Conservation (phyloP, 2,888 invertebrate species). For the Sympetrum striolatum region DNA sequence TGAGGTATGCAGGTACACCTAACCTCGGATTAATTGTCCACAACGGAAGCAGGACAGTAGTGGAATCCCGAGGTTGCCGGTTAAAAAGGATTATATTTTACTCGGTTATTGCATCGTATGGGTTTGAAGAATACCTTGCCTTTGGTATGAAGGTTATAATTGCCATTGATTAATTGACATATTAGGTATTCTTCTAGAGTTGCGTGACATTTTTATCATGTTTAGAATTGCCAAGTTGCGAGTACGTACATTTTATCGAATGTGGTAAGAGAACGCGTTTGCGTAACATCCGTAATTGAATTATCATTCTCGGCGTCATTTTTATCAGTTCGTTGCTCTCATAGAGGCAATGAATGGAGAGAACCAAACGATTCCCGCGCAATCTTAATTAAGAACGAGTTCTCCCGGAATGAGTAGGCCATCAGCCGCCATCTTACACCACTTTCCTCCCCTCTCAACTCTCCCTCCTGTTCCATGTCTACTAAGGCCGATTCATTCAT, state of each 20-base stretch:
- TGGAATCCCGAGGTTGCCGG: too few relatives aligned
- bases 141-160: not conserved
- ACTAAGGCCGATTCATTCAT: conserved; percentile 1
- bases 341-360: not conserved
- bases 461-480: not conserved
- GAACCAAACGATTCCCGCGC: conserved; percentile 2
- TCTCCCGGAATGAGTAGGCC: conserved; percentile 38
- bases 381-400: conserved; percentile 35
- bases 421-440: not conserved
- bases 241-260: not conserved
- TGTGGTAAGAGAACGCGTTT: not conserved
- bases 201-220: not conserved
- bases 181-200: not conserved
- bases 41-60: too few relatives aligned
- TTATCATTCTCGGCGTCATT: not conserved
- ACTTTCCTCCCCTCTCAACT: not conserved
- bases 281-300: not conserved
- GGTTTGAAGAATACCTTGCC: not conserved
- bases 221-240: not conserved
- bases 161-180: not conserved
- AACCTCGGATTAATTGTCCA: too few relatives aligned
- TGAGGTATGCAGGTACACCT: too few relatives aligned
- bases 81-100: too few relatives aligned
- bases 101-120: not conserved
- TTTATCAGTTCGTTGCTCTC: not conserved